A percentile compares a stretch with the other conserved stretches of the same genome.
Conservation (phyloP, 2,113 vertebrate species). For the Bos indicus region DNA sequence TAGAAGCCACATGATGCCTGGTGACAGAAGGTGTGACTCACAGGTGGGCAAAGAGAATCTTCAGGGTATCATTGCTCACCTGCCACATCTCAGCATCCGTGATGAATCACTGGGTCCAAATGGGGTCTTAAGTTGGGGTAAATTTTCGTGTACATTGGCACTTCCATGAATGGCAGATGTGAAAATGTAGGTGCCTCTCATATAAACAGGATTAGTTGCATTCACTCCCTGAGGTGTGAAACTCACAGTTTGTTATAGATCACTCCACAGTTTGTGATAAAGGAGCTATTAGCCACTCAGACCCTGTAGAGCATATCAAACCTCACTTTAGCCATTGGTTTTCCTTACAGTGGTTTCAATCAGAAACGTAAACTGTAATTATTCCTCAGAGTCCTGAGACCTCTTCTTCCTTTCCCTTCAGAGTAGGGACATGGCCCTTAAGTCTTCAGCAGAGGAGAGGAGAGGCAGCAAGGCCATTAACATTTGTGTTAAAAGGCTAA, state of each 20-base stretch:
- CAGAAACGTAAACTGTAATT: neutral
- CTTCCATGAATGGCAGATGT: neutral
- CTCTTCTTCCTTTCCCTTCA: neutral
- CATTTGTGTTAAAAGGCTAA: neutral
- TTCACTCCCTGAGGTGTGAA: neutral
- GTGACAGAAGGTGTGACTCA: constrained; percentile 59
- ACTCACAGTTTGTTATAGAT: neutral
- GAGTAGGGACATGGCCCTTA: neutral
- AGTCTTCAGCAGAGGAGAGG: neutral
- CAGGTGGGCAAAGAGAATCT: constrained; percentile 20
- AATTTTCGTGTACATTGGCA: neutral
- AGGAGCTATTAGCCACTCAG: neutral
- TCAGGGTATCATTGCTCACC: neutral
- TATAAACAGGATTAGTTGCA: too few species aligned
- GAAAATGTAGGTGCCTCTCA: neutral
- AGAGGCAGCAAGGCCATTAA: neutral
- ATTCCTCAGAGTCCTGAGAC: neutral
- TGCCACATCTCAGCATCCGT: neutral
- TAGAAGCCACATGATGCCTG: neutral
- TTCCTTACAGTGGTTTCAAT: neutral
- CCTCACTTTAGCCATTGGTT: neutral
- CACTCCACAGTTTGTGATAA: neutral
- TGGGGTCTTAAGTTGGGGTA: neutral
- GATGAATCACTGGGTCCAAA: neutral
- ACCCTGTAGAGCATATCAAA: neutral